phyloP scores from a whole-genome alignment of 2,888 invertebrate species.

The Polylopha cassiicola region DNA sequence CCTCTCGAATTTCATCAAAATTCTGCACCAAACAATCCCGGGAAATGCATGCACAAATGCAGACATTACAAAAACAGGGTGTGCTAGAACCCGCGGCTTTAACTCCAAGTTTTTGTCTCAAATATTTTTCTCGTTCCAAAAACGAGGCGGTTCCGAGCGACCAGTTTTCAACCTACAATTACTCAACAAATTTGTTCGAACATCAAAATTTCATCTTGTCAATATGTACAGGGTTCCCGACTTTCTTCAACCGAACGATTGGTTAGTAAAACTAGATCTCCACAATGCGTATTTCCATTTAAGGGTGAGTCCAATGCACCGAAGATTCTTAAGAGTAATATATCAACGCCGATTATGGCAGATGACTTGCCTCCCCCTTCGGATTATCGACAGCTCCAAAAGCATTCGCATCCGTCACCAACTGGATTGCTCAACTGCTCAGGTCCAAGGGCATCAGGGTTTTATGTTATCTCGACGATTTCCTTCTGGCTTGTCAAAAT shows the following conservation, averaged over 20 bases:
- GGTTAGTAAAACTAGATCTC: not conserved
- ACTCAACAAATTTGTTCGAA: too few relatives aligned
- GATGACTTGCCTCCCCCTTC: too few relatives aligned
- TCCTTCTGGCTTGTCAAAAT: too few relatives aligned
- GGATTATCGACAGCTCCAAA: too few relatives aligned
- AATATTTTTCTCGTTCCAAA: not conserved
- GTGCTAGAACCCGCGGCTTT: not conserved
- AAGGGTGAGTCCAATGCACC: not conserved
- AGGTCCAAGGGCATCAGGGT: too few relatives aligned
- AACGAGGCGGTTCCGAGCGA: not conserved
- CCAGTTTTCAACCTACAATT: not conserved
- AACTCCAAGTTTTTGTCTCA: not conserved
- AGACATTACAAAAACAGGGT: too few relatives aligned
- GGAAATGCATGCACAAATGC: not conserved
- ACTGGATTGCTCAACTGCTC: too few relatives aligned
- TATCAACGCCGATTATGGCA: too few relatives aligned
- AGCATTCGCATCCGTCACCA: too few relatives aligned
- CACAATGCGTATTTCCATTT: not conserved
- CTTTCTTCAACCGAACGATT: not conserved
- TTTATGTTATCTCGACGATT: too few relatives aligned
- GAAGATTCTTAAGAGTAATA: not conserved
- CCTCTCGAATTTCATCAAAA: not conserved
- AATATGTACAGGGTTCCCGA: not conserved
- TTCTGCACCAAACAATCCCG: not conserved
- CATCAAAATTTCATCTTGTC: too few relatives aligned